Percentiles rank a stretch among this genome's conserved stretches.
These are phyloP conservation scores for Nebria brevicollis DNA, from an alignment of 2,888 invertebrate genomes.

Conservation along the genomic window DNA sequence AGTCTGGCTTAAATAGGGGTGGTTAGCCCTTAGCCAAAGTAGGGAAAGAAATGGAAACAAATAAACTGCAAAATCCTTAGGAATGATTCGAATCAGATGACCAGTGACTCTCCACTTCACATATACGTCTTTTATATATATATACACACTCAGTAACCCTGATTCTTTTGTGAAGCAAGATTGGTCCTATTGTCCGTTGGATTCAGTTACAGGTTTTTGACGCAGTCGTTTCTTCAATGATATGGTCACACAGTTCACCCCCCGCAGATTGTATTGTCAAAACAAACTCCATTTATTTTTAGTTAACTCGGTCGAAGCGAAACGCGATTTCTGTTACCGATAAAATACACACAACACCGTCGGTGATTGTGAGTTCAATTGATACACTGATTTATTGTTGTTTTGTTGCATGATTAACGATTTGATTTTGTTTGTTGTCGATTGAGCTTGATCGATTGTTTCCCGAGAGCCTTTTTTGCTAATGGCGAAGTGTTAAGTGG, in stretches of 20 bases:
- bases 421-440: conserved; percentile 17
- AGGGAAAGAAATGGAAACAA: conserved; percentile 19
- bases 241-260: conserved; percentile 10
- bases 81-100: conserved; percentile 38
- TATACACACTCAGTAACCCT: background rate
- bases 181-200: conserved; percentile 39
- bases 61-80: conserved; percentile 38
- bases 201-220: conserved; percentile 46
- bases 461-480: background rate
- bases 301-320: conserved; percentile 29
- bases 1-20: background rate
- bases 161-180: conserved; percentile 26
- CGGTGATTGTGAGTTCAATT: background rate
- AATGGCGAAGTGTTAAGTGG: background rate
- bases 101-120: conserved; percentile 19
- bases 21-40: background rate
- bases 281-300: conserved; percentile 44
- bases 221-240: conserved; percentile 26
- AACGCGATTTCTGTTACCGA: conserved; percentile 24
- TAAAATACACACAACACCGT: conserved; percentile 18
- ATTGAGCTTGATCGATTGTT: conserved; percentile 18
- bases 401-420: conserved; percentile 19
- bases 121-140: background rate
- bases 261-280: conserved; percentile 4
- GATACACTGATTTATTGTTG: conserved; percentile 25